Evolutionary conservation across 2,797 vertebrate genomes (phyloP), one percentile per base, ranked within the genome.

Genomic region (Morelia viridis): DNA sequence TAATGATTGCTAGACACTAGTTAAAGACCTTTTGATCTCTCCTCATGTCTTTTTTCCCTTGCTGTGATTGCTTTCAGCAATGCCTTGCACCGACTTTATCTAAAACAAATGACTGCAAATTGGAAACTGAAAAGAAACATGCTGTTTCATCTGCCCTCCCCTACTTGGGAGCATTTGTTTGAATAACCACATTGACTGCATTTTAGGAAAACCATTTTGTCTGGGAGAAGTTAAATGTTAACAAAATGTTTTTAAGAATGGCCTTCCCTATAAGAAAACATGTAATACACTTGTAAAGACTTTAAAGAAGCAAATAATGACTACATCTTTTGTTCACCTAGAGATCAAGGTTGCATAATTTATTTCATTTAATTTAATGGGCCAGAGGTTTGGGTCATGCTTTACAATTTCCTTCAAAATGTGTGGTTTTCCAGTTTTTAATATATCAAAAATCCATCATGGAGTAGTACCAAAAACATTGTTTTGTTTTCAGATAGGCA

Each of bases 341-440:
- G 56, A 93, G 88, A 89, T 93, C 64, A 88, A 93, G 88, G 88
- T 93, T 85, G 41, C 19, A 0, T 0, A 26, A 87, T 61, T n/a
- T n/a, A 88, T 46, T 62, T 68, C n/a, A 12, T 7, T 0, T 0
- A 31, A 13, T 92, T 89, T 90, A 93, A 90, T 76, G 9, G 85
- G 60, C 65, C 50, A 86, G 83, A 60, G 11, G 83, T 85, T 92
- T 62, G 91, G 60, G 2, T 41, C 31, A 62, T 8, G 28, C 89
- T 71, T 28, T 94, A 93, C 95, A 95, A 95, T 94, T 76, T 94
- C 64, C 53, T 88, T 83, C 89, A 94, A 90, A 91, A 94, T 87
- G 10, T 94, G 61, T 91, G 92, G 90, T 46, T 94, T 96, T 94
- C 91, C 64, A 88, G 0, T 22, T 85, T 92, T 91, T 8, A 97